A percentile compares a stretch with the other conserved stretches of the same genome.
Evolutionary conservation across 2,888 invertebrate species (phyloP).

Genomic region (Acanthoscelides obtectus): DNA sequence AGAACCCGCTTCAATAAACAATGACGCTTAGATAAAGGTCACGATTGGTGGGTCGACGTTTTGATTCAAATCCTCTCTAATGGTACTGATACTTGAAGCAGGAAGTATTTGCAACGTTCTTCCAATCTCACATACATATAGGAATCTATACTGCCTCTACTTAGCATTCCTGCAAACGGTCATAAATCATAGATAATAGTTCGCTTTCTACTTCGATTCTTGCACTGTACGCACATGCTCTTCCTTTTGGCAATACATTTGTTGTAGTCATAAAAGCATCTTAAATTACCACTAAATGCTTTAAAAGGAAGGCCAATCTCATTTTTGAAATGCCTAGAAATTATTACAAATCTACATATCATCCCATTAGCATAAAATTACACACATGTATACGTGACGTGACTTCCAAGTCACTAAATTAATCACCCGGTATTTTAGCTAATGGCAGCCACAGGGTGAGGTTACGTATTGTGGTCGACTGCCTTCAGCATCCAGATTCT

Average conservation of each 20-base stretch:
- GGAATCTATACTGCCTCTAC: neutral
- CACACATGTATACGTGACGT: neutral
- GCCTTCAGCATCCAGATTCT: neutral
- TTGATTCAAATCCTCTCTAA: too few species aligned
- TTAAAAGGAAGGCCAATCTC: neutral
- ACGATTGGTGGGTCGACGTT: too few species aligned
- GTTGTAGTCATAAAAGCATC: neutral
- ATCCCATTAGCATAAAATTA: neutral
- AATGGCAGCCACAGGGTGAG: neutral
- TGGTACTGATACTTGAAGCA: too few species aligned
- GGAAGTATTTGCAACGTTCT: too few species aligned
- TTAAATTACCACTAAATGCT: too few species aligned
- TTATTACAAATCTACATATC: neutral
- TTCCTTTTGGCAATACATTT: neutral
- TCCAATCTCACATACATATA: neutral
- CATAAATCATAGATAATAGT: neutral
- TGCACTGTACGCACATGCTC: neutral
- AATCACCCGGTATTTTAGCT: neutral
- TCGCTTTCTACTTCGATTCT: neutral
- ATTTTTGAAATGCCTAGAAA: neutral
- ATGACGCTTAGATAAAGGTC: too few species aligned
- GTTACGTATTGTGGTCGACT: neutral
- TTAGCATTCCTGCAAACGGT: neutral
- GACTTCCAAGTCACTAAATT: neutral
- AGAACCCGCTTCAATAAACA: too few species aligned